Base-by-base conservation (phyloP, 2,113 vertebrate species). In the Calidris pugnax region DNA sequence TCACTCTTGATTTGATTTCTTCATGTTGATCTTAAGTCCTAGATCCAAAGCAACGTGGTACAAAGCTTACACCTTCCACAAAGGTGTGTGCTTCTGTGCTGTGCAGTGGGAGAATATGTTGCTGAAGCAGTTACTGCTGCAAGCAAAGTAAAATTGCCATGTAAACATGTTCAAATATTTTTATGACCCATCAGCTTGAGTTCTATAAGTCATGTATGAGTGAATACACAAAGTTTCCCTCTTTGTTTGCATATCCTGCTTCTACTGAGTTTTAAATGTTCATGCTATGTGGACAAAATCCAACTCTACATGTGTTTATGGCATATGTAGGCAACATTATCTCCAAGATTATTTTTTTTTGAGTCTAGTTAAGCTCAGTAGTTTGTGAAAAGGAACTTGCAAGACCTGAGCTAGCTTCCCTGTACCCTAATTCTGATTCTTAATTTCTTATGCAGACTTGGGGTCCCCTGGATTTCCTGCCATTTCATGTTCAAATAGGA, bases 231-330 rank as follows among this genome's bases (percentile, higher is more conserved):
- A 95, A 92, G 85, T 96, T 97, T 95, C 94, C 80, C 66, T 97
- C 96, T 95, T 97, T 98, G 95, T 98, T 98, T 94, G 94, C 94
- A 96, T 96, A 95, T 96, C 90, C 85, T 94, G 94, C 95, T 94
- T 95, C 75, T 83, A 96, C 96, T 96, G 95, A 97, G 89, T 97
- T 98, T 98, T 96, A 97, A 98, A 95, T 97, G 97, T 97, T 97
- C 97, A 90, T 94, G 92, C 90, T 90, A 96, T 87, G 68, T 97
- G 97, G 98, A 97, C 69, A 97, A 96, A 93, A 95, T 93, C 86
- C 94, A 96, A 90, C 84, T 91, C 84, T 91, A 35, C 92, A 89
- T 94, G 94, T 97, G 95, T 62, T 96, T 93, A 50, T 91, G 86
- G 84, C 86, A 95, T 95, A 96, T 95, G 94, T 91, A 90, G 94